A percentile compares a stretch with the other conserved stretches of the same genome.
These are phyloP conservation scores for Xyrauchen texanus DNA, from an alignment of 2,113 vertebrate genomes.

Conservation along the genomic window DNA sequence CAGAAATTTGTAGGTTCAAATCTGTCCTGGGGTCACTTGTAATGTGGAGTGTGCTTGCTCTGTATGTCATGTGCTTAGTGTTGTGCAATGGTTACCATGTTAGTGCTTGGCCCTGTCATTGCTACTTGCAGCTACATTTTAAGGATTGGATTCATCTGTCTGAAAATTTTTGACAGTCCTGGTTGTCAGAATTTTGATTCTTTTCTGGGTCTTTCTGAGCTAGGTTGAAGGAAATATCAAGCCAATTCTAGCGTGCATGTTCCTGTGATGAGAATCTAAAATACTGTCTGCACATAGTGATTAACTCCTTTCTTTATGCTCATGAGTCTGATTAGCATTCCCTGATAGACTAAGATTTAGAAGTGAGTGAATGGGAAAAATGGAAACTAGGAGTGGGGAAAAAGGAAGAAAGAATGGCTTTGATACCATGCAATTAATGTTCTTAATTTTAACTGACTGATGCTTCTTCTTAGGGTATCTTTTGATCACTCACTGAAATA, in stretches of 20 bases:
- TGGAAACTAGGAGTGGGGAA: background rate
- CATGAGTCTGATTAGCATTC: slow-evolving; percentile 10
- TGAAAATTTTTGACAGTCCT: background rate
- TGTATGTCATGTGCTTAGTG: no score
- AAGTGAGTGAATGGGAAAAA: background rate
- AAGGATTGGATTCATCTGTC: background rate
- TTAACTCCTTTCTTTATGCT: background rate
- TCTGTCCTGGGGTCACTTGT: no score
- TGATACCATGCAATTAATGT: slow-evolving; percentile 27
- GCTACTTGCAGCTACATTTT: background rate
- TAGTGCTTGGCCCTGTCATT: no score
- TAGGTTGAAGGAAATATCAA: background rate
- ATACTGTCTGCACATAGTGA: slow-evolving; percentile 8
- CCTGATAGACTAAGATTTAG: background rate
- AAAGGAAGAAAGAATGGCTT: slow-evolving; percentile 9
- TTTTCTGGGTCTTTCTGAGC: background rate
- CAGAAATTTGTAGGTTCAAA: no score
- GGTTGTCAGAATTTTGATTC: background rate
- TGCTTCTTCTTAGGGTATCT: background rate
- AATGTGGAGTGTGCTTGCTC: no score
- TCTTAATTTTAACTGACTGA: slow-evolving; percentile 27
- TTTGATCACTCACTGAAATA: slow-evolving; percentile 27
- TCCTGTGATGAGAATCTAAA: background rate
- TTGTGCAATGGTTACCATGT: no score
- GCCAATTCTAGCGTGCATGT: background rate